phyloP scores from a whole-genome alignment of 2,113 vertebrate genomes.

The Chitala chitala region DNA sequence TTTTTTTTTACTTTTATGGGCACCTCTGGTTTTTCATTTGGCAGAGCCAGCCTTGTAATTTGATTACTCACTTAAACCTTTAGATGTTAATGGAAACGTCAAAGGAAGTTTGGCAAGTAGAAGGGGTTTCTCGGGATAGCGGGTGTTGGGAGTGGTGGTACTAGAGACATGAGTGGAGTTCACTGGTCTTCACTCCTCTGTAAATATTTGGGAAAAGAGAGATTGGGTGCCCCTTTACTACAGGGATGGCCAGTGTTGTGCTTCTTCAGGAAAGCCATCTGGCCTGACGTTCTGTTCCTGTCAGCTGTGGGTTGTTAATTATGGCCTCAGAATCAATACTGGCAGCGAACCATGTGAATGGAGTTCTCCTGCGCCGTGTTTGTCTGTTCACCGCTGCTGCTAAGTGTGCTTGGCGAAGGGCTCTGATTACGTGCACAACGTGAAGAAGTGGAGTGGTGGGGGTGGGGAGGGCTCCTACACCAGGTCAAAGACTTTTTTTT shows the following conservation, averaged over 20 bases:
- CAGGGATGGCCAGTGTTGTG: neutral
- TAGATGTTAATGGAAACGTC: neutral
- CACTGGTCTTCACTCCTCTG: neutral
- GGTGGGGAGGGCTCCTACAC: constrained; percentile 15
- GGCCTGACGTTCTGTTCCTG: neutral
- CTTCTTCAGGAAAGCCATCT: neutral
- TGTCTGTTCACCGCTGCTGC: neutral
- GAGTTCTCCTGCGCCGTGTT: neutral
- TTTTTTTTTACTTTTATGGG: too few species aligned
- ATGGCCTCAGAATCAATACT: neutral
- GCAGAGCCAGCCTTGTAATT: neutral
- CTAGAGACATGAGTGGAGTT: neutral
- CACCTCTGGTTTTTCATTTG: too few species aligned
- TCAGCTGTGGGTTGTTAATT: neutral
- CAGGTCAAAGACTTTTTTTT: constrained; percentile 33
- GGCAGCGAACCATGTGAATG: neutral
- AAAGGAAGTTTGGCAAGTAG: neutral
- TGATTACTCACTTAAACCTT: neutral
- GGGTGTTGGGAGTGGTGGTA: neutral
- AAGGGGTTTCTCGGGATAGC: neutral
- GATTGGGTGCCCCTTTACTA: neutral
- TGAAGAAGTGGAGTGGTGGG: constrained; percentile 34
- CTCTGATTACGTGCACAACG: constrained; percentile 49
- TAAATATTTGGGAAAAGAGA: neutral
- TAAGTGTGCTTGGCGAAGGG: constrained; percentile 28